phyloP scores from a whole-genome alignment of 2,797 vertebrate genomes.

The Serranus cabrilla region DNA sequence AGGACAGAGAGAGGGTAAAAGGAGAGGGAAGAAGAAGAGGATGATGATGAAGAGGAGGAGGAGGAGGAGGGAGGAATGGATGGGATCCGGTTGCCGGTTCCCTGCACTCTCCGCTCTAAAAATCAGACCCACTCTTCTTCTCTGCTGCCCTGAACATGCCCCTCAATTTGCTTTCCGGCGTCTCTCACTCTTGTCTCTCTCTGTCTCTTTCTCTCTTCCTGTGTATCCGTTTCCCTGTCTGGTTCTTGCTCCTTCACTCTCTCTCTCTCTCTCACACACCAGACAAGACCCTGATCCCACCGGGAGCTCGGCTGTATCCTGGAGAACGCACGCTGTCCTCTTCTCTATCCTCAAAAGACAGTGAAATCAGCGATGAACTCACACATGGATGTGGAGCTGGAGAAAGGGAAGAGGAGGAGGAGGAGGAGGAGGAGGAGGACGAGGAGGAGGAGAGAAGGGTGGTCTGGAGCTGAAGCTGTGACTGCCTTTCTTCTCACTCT shows the following conservation, averaged over 20 bases:
- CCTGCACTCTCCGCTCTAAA: conserved; percentile 74
- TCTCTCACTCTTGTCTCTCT: conserved; percentile 60
- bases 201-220: conserved; percentile 53
- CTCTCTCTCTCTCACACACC: conserved; percentile 45
- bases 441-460: conserved; percentile 72
- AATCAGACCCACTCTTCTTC: conserved; percentile 72
- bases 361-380: conserved; percentile 75
- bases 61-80: conserved; percentile 57
- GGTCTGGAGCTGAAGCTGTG: conserved; percentile 80
- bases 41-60: conserved; percentile 37
- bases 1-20: conserved; percentile 55
- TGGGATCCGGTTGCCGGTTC: conserved; percentile 70
- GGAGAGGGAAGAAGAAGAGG: conserved; percentile 58
- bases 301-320: conserved; percentile 71
- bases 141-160: conserved; percentile 79
- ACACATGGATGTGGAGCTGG: conserved; percentile 71
- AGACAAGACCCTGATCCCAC: conserved; percentile 75
- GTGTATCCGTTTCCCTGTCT: conserved; percentile 61
- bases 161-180: conserved; percentile 74
- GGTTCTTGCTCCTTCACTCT: conserved; percentile 54
- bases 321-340: conserved; percentile 70
- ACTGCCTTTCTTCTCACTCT: conserved; percentile 67
- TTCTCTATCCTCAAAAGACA: conserved; percentile 73
- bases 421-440: conserved; percentile 46
- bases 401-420: conserved; percentile 56